Evolutionary conservation across 1,140 invertebrate genomes (phyloP).

Genomic region (Gonioctena quinquepunctata): DNA sequence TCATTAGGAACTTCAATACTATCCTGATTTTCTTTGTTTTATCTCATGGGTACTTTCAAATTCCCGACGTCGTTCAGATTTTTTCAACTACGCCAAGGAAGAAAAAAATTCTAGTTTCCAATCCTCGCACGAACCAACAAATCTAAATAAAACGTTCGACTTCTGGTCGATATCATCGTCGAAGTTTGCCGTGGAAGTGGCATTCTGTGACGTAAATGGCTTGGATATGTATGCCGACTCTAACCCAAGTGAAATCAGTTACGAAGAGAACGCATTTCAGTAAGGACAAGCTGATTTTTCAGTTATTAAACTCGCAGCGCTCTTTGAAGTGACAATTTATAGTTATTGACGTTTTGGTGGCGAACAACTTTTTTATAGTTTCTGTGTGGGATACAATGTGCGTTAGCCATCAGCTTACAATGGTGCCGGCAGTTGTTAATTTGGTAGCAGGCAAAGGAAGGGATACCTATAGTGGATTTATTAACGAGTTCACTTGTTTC

Average conservation of each 20-base stretch:
- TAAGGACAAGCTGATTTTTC: background rate
- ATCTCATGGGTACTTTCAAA: no score
- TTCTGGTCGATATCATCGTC: background rate
- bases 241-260: background rate
- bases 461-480: constrained; percentile 51
- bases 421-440: constrained; percentile 53
- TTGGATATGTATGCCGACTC: background rate
- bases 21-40: no score
- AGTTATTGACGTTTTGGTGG: background rate
- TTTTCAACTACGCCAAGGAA: no score
- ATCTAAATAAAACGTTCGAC: background rate
- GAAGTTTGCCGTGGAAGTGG: background rate
- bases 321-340: constrained; percentile 1
- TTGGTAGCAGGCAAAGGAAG: constrained; percentile 52
- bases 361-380: background rate
- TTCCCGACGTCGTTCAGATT: no score
- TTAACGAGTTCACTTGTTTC: constrained; percentile 51
- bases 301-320: background rate
- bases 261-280: background rate
- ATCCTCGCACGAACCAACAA: background rate
- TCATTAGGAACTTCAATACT: no score
- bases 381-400: constrained; percentile 41
- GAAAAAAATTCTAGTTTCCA: no score
- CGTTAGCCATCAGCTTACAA: constrained; percentile 48
- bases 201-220: background rate